Percentiles rank a stretch among this genome's conserved stretches.
These are phyloP conservation scores for Saxidomus purpurata DNA, from an alignment of 1,140 invertebrate species.

Conservation along the genomic window DNA sequence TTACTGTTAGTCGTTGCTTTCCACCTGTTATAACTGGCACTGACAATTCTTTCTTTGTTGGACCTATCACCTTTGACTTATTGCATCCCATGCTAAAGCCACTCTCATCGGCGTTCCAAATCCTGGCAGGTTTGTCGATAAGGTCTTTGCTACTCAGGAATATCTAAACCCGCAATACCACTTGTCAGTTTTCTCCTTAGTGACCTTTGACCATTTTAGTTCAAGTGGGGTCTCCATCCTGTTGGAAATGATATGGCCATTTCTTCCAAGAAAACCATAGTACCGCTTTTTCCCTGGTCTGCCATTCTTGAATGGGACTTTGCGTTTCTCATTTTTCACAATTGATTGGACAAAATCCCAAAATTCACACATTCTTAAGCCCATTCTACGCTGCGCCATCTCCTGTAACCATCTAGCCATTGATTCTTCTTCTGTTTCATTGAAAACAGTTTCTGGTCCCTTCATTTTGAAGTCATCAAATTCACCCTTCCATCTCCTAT, in stretches of 20 bases:
- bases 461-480: slow-evolving; percentile 54
- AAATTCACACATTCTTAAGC: slow-evolving; percentile 63
- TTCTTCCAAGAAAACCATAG: slow-evolving; percentile 6
- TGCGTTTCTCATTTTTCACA: slow-evolving; percentile 57
- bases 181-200: slow-evolving; percentile 32
- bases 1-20: slow-evolving; percentile 20
- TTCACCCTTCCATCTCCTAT: slow-evolving; percentile 12
- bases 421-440: slow-evolving; percentile 48
- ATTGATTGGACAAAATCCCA: slow-evolving; percentile 61
- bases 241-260: not conserved
- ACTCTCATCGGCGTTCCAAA: slow-evolving; percentile 70
- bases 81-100: slow-evolving; percentile 61
- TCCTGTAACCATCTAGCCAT: slow-evolving; percentile 65
- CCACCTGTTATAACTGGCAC: slow-evolving; percentile 16
- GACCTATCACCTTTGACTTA: slow-evolving; percentile 45
- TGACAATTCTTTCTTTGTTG: not conserved
- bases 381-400: slow-evolving; percentile 67
- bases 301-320: slow-evolving; percentile 19
- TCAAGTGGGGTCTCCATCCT: slow-evolving; percentile 13
- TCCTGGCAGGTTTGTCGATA: slow-evolving; percentile 49
- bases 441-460: slow-evolving; percentile 64
- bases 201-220: slow-evolving; percentile 17
- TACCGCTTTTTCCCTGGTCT: slow-evolving; percentile 48
- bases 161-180: slow-evolving; percentile 48
- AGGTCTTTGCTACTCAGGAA: slow-evolving; percentile 42